phyloP scores from a whole-genome alignment of 30 jellyfish, hydroid and myxozoan species.

The Rhopilema esculentum region DNA sequence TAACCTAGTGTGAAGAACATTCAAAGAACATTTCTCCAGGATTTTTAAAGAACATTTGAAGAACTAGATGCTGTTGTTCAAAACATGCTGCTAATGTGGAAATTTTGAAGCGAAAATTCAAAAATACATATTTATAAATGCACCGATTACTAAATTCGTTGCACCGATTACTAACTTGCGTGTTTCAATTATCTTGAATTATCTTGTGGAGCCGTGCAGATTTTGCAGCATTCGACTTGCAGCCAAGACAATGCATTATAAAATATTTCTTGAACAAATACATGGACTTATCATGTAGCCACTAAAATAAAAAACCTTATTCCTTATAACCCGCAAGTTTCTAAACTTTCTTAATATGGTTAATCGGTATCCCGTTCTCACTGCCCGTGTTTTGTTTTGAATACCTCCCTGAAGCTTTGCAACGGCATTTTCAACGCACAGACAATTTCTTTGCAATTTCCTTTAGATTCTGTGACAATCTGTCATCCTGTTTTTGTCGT shows the following conservation, averaged over 20 bases:
- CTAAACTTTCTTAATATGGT: not conserved
- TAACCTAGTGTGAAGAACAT: too few species aligned
- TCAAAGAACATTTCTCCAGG: too few species aligned
- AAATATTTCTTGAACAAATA: too few species aligned
- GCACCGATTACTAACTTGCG: not conserved
- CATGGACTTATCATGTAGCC: too few species aligned
- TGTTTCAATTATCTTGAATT: not conserved
- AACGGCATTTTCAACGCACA: not conserved
- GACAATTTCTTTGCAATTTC: not conserved
- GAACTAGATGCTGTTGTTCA: not conserved
- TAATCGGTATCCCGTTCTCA: not conserved
- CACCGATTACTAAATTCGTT: not conserved
- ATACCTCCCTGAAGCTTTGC: not conserved
- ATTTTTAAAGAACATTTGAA: too few species aligned
- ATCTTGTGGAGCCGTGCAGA: not conserved
- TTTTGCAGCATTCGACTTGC: not conserved
- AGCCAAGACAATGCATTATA: too few species aligned
- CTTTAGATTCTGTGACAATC: not conserved
- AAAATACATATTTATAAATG: too few species aligned
- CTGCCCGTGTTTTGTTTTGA: not conserved
- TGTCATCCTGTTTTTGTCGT: not conserved
- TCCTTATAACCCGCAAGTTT: not conserved
- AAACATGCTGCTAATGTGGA: not conserved
- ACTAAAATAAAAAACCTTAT: not conserved
- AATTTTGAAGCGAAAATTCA: not conserved